Conservation (phyloP, 2,888 invertebrate genomes). For the Polylopha cassiicola region DNA sequence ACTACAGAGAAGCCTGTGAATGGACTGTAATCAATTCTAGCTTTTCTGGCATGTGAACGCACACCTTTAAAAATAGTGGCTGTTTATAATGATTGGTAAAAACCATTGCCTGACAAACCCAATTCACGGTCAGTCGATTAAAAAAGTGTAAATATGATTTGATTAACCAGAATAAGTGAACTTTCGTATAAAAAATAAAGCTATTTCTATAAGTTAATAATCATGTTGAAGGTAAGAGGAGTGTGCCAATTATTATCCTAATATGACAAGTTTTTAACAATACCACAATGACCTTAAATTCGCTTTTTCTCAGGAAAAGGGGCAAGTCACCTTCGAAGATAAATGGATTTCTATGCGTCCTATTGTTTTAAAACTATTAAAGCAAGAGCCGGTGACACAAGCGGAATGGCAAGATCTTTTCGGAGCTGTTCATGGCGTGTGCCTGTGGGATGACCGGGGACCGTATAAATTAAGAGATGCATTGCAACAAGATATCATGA, state of each 20-base stretch:
- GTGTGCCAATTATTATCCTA: not conserved
- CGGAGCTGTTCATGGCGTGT: constrained; percentile 96
- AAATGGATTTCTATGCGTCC: constrained; percentile 98
- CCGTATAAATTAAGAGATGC: constrained; percentile 91
- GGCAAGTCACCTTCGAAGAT: constrained; percentile 92
- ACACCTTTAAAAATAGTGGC: not conserved
- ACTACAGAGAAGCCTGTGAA: no score
- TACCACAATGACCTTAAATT: constrained; percentile 17
- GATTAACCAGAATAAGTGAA: constrained; percentile 30
- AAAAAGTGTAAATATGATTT: constrained; percentile 10
- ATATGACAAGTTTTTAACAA: constrained; percentile 21
- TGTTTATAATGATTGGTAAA: not conserved
- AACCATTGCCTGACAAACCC: constrained; percentile 2
- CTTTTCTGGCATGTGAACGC: no score
- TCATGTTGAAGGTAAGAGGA: constrained; percentile 49
- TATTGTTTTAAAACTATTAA: constrained; percentile 93
- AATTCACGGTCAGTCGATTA: constrained; percentile 10
- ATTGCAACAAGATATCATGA: constrained; percentile 93
- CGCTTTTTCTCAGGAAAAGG: constrained; percentile 80
- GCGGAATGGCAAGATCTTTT: constrained; percentile 99
- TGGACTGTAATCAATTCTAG: no score
- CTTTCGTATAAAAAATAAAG: constrained; percentile 30
- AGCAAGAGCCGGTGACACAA: constrained; percentile 95
- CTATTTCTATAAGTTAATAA: constrained; percentile 28
- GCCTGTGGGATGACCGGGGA: constrained; percentile 98